phyloP scores from a whole-genome alignment of 2,888 invertebrate species.

The Cryptophagus acutangulus region DNA sequence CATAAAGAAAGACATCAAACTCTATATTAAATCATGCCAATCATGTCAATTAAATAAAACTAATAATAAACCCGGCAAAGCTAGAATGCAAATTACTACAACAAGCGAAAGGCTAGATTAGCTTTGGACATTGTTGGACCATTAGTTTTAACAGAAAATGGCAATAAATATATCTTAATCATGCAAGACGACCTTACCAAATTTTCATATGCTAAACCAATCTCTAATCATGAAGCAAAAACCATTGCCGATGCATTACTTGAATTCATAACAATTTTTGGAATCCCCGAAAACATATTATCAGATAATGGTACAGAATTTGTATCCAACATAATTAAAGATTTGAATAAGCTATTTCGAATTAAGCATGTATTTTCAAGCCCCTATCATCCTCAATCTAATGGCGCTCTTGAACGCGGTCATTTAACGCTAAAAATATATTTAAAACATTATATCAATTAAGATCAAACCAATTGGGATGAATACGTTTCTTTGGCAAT shows the following conservation, averaged over 20 bases:
- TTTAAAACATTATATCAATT: slow-evolving; percentile 33
- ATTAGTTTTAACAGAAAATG: slow-evolving; percentile 21
- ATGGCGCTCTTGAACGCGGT: slow-evolving; percentile 36
- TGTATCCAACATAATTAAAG: slow-evolving; percentile 33
- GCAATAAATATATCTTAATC: slow-evolving; percentile 23
- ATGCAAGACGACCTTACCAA: slow-evolving; percentile 31
- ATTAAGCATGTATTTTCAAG: slow-evolving; percentile 30
- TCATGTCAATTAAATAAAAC: slow-evolving; percentile 4
- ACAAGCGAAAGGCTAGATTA: slow-evolving; percentile 25
- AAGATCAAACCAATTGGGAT: slow-evolving; percentile 34
- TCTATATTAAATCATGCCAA: neutral
- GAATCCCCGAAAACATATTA: slow-evolving; percentile 35
- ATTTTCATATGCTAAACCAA: slow-evolving; percentile 29
- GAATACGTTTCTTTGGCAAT: slow-evolving; percentile 30
- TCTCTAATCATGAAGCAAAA: slow-evolving; percentile 29
- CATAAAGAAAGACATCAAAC: neutral
- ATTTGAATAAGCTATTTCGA: slow-evolving; percentile 33
- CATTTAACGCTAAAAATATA: slow-evolving; percentile 34
- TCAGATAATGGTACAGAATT: slow-evolving; percentile 42
- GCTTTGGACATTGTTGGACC: slow-evolving; percentile 30
- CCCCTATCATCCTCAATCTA: slow-evolving; percentile 35
- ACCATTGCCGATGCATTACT: slow-evolving; percentile 32
- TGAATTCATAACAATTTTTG: slow-evolving; percentile 35
- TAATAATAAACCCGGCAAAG: neutral
- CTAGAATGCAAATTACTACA: too few species aligned